Evolutionary conservation across 1,140 invertebrate species (phyloP), one percentile per base, ranked within the genome.

Genomic region (Probaryconus sp.): DNA sequence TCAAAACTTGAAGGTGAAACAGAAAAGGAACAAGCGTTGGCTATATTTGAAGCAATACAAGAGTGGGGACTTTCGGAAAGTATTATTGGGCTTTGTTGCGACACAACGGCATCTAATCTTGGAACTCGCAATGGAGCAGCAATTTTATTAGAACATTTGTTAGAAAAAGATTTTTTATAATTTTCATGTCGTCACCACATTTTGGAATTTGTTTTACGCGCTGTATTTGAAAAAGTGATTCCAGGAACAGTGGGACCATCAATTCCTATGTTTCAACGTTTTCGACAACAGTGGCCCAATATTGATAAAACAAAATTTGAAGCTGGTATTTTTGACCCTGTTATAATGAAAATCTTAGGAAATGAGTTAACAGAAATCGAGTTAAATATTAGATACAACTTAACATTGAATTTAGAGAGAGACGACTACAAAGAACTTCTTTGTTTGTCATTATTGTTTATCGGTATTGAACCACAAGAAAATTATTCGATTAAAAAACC

Each of bases 1-100:
- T 26, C 60, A 31, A 53, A 64, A 43, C 20, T 64, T 17, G 20
- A 43, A 35, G 53, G 20, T 13, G 17, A 17, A 35, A 64, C 28
- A 40, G 48, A 38, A 10, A 53, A 53, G 45, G 47, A 21, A 10
- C 60, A 53, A 53, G 37, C 48, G 6, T 16, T 38, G 14, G 48
- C 30, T 6, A 16, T 53, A 35, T 50, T 10, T 33, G 28, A 53
- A 11, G 28, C 48, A 18, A 24, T 64, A 20, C 5, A 64, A 64
- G 38, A 64, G 37, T 64, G 48, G 28, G 60, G 37, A 13, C 18
- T 45, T 18, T 26, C 26, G 7, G 58, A 63, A 37, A 40, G 30
- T 37, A 17, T 63, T 24, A 51, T 63, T 43, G 60, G 60, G 11
- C n/a, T 24, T 24, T 24, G 3, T 24, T 24, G 21, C 21, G 3